These are phyloP conservation scores for Colletes gigas DNA, from an alignment of 1,140 invertebrate species.

Conservation along the genomic window DNA sequence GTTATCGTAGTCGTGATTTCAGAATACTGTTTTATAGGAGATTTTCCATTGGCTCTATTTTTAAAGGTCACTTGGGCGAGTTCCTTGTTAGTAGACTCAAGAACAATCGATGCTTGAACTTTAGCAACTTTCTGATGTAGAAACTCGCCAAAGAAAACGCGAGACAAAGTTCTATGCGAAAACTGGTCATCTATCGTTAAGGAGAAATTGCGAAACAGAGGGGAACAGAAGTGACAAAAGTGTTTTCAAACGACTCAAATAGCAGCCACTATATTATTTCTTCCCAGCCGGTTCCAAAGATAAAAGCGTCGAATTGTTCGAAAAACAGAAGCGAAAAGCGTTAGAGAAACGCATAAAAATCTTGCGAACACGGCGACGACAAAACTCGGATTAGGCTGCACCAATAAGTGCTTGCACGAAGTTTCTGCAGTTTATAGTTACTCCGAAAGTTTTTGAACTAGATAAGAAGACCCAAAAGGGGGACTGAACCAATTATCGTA, in stretches of 20 bases:
- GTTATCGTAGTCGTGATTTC: too few relatives aligned
- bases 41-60: too few relatives aligned
- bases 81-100: too few relatives aligned
- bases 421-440: slow-evolving; percentile 1
- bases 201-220: too few relatives aligned
- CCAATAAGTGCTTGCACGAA: slow-evolving; percentile 8
- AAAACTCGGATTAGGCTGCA: neutral
- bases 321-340: neutral
- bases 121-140: too few relatives aligned
- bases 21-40: too few relatives aligned
- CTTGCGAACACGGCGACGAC: too few relatives aligned
- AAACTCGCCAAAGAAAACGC: neutral
- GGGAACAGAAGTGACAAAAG: neutral
- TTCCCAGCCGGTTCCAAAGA: neutral
- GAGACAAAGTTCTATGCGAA: neutral
- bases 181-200: too few relatives aligned
- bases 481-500: slow-evolving; percentile 5
- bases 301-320: neutral
- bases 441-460: neutral
- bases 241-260: neutral
- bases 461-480: neutral
- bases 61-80: too few relatives aligned
- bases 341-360: neutral
- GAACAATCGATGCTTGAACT: too few relatives aligned
- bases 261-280: neutral